These are phyloP conservation scores for Mola mola DNA, from an alignment of 2,113 vertebrate species.

Conservation along the genomic window DNA sequence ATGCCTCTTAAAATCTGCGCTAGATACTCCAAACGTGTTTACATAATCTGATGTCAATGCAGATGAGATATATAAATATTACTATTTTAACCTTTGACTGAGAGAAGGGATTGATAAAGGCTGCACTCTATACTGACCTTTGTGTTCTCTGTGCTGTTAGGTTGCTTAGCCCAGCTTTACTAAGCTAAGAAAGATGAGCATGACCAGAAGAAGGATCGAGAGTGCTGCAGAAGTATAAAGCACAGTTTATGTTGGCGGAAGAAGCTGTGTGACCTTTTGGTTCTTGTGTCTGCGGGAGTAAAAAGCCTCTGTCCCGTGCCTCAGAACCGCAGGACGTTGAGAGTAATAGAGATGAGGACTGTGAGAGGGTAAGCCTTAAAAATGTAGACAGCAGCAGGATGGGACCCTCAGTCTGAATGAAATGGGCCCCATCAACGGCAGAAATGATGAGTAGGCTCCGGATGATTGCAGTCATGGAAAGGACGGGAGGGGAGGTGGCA, in stretches of 20 bases:
- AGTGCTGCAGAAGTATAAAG: slow-evolving; percentile 16
- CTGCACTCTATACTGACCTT: not conserved
- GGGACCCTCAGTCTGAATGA: slow-evolving; percentile 20
- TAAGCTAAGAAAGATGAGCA: slow-evolving; percentile 4
- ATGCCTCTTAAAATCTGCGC: not conserved
- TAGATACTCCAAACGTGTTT: not conserved
- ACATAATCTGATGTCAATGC: slow-evolving; percentile 9
- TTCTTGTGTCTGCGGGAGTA: slow-evolving; percentile 31
- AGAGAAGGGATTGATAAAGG: slow-evolving; percentile 2
- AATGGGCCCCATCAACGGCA: slow-evolving; percentile 5
- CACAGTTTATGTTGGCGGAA: slow-evolving; percentile 15
- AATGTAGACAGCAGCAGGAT: slow-evolving; percentile 7
- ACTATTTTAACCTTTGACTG: not conserved
- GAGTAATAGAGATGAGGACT: slow-evolving; percentile 7
- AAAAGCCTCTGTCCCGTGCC: slow-evolving; percentile 21
- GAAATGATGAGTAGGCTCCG: slow-evolving; percentile 35
- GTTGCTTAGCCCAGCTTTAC: not conserved
- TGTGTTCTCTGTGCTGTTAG: not conserved
- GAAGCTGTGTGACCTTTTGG: slow-evolving; percentile 20
- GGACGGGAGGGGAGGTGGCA: slow-evolving; percentile 19
- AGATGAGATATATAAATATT: slow-evolving; percentile 3
- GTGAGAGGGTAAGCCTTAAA: not conserved
- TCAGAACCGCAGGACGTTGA: slow-evolving; percentile 34
- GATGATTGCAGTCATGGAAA: slow-evolving; percentile 40
- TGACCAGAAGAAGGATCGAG: slow-evolving; percentile 11